Base-by-base conservation (phyloP, 2,113 vertebrate species). In the Saguinus midas region DNA sequence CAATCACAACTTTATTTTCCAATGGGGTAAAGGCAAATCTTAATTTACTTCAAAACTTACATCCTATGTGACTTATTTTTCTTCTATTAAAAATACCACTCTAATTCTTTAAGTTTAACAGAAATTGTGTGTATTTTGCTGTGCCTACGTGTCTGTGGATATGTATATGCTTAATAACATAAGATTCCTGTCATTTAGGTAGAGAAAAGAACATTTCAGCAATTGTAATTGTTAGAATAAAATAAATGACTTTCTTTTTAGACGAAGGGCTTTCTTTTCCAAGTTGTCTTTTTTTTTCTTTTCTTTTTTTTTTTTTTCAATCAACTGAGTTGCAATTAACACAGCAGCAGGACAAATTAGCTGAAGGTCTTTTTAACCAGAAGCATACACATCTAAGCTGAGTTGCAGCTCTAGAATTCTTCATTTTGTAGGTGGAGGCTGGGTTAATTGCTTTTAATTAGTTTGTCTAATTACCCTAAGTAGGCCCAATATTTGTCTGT, bases 361-460 rank as follows among this genome's bases (percentile, higher is more conserved):
- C 96, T 93, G 27, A 82, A 96, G 97, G 81, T 61, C 58, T 96
- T 79, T 93, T 68, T 73, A 82, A 79, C 84, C 92, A 75, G n/a
- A 94, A 21, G 17, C 43, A 90, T n/a, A 40, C 0, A 94, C 82
- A 89, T 29, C 21, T 23, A 43, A 78, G 91, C 40, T 70, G 72
- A 87, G 14, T 70, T 82, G 17, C 10, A 68, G 64, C 32, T 94
- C 40, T 45, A n/a, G 23, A 96, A 23, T 45, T 81, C 86, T 81
- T 91, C 50, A 92, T 97, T 87, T 95, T 90, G 45, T 86, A 91
- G 94, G 81, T 75, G 55, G 88, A 95, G 79, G 32, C 73, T 80
- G 40, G 79, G 94, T 92, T 96, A 94, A 89, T 92, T 91, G 93
- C 87, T 95, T 94, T 96, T 96, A 89, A 92, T 97, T 86, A 87